Evolutionary conservation across 64 coral and sea anemone species (phyloP).

Genomic region (Astreopora myriophthalma): DNA sequence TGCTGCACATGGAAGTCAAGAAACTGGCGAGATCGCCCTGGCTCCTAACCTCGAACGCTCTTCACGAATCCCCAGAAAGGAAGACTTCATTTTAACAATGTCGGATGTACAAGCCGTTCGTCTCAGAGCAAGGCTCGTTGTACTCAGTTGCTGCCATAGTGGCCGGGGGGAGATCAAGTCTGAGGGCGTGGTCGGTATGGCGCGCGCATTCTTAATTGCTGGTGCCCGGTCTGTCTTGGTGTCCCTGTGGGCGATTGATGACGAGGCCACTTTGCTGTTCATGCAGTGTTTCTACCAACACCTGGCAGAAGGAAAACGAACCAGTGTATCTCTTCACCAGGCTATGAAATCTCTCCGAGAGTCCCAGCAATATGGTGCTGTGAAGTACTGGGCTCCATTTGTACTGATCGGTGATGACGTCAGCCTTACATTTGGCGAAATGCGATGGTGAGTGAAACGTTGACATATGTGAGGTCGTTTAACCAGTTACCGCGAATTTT

Average conservation of each 20-base stretch:
- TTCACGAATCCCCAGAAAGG: neutral
- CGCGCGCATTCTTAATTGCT: neutral
- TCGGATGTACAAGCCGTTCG: neutral
- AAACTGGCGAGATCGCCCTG: neutral
- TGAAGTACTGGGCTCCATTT: neutral
- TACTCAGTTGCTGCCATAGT: no score
- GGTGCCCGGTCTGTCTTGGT: neutral
- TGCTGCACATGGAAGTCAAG: neutral
- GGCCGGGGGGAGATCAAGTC: no score
- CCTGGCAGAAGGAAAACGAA: neutral
- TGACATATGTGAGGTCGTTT: no score
- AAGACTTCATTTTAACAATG: neutral
- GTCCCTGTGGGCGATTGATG: neutral
- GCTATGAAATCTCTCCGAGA: neutral
- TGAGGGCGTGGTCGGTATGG: no score
- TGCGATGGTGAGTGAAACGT: no score
- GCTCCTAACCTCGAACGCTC: neutral
- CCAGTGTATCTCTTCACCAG: neutral
- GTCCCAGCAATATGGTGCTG: neutral
- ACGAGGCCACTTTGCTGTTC: neutral
- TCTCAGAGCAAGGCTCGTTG: neutral
- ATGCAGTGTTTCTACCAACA: neutral
- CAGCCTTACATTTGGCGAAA: neutral
- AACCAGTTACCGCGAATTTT: no score
- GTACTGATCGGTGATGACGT: constrained; percentile 3